Evolutionary conservation across 2,888 invertebrate genomes (phyloP), one percentile per base, ranked within the genome.

Genomic region (Artemia sinica): DNA sequence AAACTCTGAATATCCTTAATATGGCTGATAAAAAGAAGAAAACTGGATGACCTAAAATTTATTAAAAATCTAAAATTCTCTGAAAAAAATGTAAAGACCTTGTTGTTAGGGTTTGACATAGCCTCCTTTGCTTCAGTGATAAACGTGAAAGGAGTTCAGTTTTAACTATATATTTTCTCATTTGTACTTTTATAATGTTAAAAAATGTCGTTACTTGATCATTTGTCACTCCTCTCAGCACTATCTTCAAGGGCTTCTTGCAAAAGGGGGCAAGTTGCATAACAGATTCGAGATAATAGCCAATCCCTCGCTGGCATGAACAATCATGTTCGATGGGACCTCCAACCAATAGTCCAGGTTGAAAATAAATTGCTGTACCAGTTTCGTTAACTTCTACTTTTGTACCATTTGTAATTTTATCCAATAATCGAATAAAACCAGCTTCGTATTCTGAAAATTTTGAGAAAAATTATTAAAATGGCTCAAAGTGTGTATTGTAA

Each of bases 331-430:
- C 86, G 51, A 95, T 77, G 72, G 82, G 84, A 0, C 97, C 98
- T 2, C 98, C 98, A 69, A 85, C 81, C 71, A 99, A 79, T 71
- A 96, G 81, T 1, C 98, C 98, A 0, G 98, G 98, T 75, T 86
- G 86, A 75, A 87, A 96, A 75, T 84, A 86, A 58, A 97, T 79
- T 50, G 84, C 84, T 0, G 97, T 98, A 51, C 96, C 97, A 1
- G 95, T 92, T 78, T 91, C 87, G 78, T 88, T 92, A 6, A 98
- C 82, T 77, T 93, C 89, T 71, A 95, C 86, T 73, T 84, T 82
- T 0, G 91, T 87, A 12, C 97, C 98, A 80, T 97, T 97, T 65
- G 96, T 94, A 14, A 98, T 80, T 80, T 91, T 91, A 75, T 96
- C 96, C 69, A 98, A 76, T 14, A 98, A 80, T 66, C 91, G 83